A percentile compares a stretch with the other conserved stretches of the same genome.
phyloP scores from a whole-genome alignment of 2,113 vertebrate genomes.

The Microtus montanus region DNA sequence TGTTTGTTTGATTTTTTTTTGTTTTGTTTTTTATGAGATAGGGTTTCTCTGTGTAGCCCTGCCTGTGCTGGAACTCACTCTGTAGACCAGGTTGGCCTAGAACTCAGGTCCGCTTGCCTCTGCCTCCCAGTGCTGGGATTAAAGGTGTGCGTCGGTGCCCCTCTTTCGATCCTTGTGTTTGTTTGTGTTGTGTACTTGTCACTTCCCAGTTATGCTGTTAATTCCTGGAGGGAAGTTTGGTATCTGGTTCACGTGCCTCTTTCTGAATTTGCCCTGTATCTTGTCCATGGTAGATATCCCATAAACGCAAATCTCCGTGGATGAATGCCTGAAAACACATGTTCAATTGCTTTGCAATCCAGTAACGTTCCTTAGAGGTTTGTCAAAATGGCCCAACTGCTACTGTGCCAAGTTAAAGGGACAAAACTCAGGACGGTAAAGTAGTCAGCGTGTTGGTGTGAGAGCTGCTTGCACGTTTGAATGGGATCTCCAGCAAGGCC shows the following conservation, averaged over 20 bases:
- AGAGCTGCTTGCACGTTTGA: not conserved
- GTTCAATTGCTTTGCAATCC: not conserved
- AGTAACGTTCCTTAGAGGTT: not conserved
- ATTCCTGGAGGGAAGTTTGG: not conserved
- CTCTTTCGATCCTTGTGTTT: not conserved
- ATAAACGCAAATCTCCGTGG: not conserved
- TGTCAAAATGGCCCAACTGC: not conserved
- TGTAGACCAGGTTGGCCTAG: not conserved
- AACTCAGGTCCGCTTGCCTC: not conserved
- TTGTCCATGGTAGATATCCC: not conserved
- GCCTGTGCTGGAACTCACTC: not conserved
- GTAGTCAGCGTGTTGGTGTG: not conserved
- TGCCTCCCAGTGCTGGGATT: not conserved
- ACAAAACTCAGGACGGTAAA: not conserved
- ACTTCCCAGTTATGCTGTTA: not conserved
- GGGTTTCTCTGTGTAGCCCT: not conserved
- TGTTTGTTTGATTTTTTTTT: not conserved
- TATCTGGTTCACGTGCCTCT: not conserved
- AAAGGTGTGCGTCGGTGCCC: fast-evolving
- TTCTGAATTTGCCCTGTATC: not conserved
- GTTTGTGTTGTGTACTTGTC: not conserved
- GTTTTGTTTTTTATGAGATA: not conserved
- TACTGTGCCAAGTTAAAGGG: not conserved
- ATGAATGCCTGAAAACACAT: not conserved
- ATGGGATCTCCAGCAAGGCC: not conserved